These are phyloP conservation scores for Chromis chromis DNA, from an alignment of 2,797 vertebrate genomes.

Conservation along the genomic window DNA sequence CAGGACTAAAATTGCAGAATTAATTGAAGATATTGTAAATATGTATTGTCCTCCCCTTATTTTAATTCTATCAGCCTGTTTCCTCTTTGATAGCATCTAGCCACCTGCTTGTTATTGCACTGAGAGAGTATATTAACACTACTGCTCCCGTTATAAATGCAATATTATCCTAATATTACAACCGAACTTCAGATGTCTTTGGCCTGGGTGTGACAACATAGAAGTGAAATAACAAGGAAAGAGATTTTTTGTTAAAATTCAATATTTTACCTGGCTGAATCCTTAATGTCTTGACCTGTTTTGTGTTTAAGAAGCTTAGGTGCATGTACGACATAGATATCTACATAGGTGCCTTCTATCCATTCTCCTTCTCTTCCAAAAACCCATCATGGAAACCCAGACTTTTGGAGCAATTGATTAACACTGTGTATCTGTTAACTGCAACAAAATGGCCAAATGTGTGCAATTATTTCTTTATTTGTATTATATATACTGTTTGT, in stretches of 20 bases:
- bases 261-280: constrained; percentile 11
- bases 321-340: constrained; percentile 37
- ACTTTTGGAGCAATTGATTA: constrained; percentile 12
- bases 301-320: constrained; percentile 17
- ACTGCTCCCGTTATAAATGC: background rate
- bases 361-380: constrained; percentile 4
- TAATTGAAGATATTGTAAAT: background rate
- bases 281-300: constrained; percentile 12
- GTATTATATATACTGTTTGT: too few relatives aligned
- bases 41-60: background rate
- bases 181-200: background rate
- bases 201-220: background rate
- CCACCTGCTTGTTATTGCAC: constrained; percentile 16
- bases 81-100: background rate
- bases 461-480: background rate
- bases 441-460: background rate
- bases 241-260: background rate
- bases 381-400: background rate
- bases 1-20: background rate
- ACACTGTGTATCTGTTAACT: constrained; percentile 17
- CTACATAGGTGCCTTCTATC: constrained; percentile 48
- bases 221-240: background rate
- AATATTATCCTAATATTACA: constrained; percentile 18
- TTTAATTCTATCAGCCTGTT: constrained; percentile 11
- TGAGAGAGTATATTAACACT: constrained; percentile 1